Evolutionary conservation across 2,113 vertebrate species (phyloP).

Genomic region (Hippocampus barbouri): DNA sequence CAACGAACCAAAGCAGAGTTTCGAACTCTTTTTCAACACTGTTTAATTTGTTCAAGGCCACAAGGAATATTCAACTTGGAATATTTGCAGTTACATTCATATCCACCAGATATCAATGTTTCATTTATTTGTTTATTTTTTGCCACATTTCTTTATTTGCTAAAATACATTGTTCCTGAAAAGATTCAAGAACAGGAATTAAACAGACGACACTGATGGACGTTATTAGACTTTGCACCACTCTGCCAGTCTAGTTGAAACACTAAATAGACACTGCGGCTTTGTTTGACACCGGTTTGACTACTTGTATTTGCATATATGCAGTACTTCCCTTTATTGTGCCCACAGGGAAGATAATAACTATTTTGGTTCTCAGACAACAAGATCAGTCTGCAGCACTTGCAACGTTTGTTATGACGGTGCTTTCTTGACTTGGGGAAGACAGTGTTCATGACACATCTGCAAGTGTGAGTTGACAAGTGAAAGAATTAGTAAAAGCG

Average conservation of each 20-base stretch:
- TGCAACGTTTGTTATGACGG: too few relatives aligned
- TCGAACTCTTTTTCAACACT: too few relatives aligned
- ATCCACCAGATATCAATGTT: constrained; percentile 23
- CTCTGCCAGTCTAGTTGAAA: not conserved
- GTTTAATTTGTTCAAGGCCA: too few relatives aligned
- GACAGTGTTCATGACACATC: not conserved
- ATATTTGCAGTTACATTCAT: constrained; percentile 9
- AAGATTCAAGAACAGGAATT: not conserved
- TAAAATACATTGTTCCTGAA: not conserved
- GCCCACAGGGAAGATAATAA: constrained; percentile 65
- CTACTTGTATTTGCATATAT: constrained; percentile 46
- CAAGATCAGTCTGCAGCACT: constrained; percentile 45
- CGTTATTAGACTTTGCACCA: not conserved
- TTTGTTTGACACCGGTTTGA: constrained; percentile 21
- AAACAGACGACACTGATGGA: not conserved
- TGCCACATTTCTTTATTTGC: not conserved
- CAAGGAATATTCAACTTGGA: too few relatives aligned
- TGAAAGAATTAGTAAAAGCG: constrained; percentile 15
- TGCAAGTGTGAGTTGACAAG: not conserved
- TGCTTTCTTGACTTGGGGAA: not conserved
- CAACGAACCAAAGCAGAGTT: not conserved
- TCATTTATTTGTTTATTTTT: not conserved
- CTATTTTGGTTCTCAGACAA: constrained; percentile 63
- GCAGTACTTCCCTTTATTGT: constrained; percentile 74
- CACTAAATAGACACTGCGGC: constrained; percentile 2